These are phyloP conservation scores for Glossosoma conforme DNA, from an alignment of 1,140 invertebrate species.

Conservation along the genomic window DNA sequence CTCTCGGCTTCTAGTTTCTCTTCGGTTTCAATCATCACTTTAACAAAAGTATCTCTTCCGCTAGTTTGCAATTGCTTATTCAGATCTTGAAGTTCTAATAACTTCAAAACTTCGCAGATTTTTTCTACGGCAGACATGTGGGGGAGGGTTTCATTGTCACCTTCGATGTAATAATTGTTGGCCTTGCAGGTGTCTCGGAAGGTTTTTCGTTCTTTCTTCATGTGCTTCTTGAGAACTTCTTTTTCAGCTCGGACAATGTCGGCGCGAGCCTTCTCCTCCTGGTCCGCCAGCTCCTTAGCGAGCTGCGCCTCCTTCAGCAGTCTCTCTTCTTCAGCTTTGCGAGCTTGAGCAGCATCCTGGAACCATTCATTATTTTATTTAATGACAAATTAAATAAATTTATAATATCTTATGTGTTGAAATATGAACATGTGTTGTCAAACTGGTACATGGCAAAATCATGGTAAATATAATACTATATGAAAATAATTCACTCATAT, in stretches of 20 bases:
- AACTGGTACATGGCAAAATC: too few relatives aligned
- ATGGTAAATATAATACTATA: too few relatives aligned
- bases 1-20: constrained; percentile 72
- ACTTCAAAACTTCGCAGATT: constrained; percentile 75
- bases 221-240: constrained; percentile 73
- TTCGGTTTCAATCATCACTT: constrained; percentile 65
- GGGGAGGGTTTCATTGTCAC: constrained; percentile 67
- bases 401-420: too few relatives aligned
- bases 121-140: constrained; percentile 89
- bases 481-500: too few relatives aligned
- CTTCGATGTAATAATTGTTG: constrained; percentile 78
- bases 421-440: too few relatives aligned
- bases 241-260: constrained; percentile 83
- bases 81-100: constrained; percentile 69
- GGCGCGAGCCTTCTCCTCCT: constrained; percentile 70
- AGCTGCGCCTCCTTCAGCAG: constrained; percentile 63
- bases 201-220: constrained; percentile 83
- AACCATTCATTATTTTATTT: constrained; percentile 28
- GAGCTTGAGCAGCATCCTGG: constrained; percentile 77
- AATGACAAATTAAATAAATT: too few relatives aligned
- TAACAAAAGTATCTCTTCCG: constrained; percentile 61
- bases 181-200: constrained; percentile 80
- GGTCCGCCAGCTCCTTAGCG: constrained; percentile 79
- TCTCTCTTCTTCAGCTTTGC: constrained; percentile 78
- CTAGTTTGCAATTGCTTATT: constrained; percentile 64